phyloP scores from a whole-genome alignment of 1,140 invertebrate species.

The Drosophila sechellia region DNA sequence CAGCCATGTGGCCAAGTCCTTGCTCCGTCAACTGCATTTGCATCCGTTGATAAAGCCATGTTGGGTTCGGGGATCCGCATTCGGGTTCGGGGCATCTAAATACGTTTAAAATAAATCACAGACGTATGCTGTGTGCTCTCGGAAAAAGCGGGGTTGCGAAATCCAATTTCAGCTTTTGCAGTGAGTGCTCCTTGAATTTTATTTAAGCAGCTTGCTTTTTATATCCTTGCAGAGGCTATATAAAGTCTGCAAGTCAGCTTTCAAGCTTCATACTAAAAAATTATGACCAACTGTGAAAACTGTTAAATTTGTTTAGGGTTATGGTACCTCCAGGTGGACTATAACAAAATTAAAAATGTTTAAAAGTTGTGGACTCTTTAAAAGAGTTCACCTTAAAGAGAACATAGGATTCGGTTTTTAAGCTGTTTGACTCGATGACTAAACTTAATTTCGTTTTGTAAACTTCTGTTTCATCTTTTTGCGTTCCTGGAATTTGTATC shows the following conservation, averaged over 20 bases:
- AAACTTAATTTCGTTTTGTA: conserved; percentile 4
- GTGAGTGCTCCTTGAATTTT: conserved; percentile 52
- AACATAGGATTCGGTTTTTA: neutral
- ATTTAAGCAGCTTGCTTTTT: conserved; percentile 60
- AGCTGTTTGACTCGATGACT: neutral
- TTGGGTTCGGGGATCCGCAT: conserved; percentile 23
- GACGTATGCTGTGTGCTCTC: conserved; percentile 43
- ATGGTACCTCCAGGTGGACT: no score
- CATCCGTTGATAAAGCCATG: conserved; percentile 78
- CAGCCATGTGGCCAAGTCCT: conserved; percentile 35
- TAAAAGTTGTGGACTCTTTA: no score
- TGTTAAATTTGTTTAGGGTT: neutral
- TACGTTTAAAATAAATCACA: conserved; percentile 68
- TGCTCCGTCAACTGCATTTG: conserved; percentile 72
- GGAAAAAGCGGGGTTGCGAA: conserved; percentile 32
- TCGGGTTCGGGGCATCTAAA: conserved; percentile 41
- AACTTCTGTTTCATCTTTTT: conserved; percentile 13
- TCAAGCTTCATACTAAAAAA: neutral
- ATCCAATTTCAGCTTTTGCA: conserved; percentile 65
- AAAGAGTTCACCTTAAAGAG: neutral
- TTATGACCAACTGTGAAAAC: neutral
- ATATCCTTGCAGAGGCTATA: conserved; percentile 1
- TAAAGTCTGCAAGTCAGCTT: neutral
- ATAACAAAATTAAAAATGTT: no score
- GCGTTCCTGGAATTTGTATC: conserved; percentile 27